Evolutionary conservation across 2,113 vertebrate genomes (phyloP), one percentile per base, ranked within the genome.

Genomic region (Nycticorax nycticorax): DNA sequence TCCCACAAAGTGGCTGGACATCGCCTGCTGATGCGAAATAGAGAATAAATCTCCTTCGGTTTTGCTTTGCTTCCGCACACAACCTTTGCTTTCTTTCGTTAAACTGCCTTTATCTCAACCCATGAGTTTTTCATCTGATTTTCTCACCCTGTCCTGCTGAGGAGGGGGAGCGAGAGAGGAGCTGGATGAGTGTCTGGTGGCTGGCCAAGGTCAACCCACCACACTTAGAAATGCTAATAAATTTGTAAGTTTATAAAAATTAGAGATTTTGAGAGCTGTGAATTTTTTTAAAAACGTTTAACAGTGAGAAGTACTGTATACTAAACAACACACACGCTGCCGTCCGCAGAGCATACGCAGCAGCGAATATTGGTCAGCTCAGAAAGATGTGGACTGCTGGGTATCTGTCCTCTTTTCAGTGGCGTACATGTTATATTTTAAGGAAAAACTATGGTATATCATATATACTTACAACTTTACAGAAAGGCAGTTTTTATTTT

Each of bases 151-250:
- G 4, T 21, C 37, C 24, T 86, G 27, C 39, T 60, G 43, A 80
- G 28, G 43, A 50, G 4, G 3, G 8, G 30, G 9, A 26, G 32
- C 37, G 22, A 63, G 14, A 48, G 8, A 56, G 35, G 9, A 4
- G 63, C 19, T 89, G 71, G 18, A 4, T 32, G 22, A n/a, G 12
- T 0, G 0, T 11, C 12, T 27, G 24, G 23, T 1, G 3, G 28
- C 8, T 41, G 79, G 26, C 5, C 52, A 45, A 71, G 5, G 16
- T 72, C 67, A 85, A 52, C 26, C 5, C 41, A 83, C 21, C 24
- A 59, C 15, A 23, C 9, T 41, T 16, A 24, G 43, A 82, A 89
- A 82, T 0, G 2, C 27, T 41, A 66, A 56, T 56, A 62, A 18
- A 32, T 20, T 9, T 41, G 5, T 64, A 79, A 69, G 13, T 52